A percentile compares a stretch with the other conserved stretches of the same genome.
Evolutionary conservation across 53 echinoderm and acorn worm genomes (phyloP).

Genomic region (Crossaster papposus): DNA sequence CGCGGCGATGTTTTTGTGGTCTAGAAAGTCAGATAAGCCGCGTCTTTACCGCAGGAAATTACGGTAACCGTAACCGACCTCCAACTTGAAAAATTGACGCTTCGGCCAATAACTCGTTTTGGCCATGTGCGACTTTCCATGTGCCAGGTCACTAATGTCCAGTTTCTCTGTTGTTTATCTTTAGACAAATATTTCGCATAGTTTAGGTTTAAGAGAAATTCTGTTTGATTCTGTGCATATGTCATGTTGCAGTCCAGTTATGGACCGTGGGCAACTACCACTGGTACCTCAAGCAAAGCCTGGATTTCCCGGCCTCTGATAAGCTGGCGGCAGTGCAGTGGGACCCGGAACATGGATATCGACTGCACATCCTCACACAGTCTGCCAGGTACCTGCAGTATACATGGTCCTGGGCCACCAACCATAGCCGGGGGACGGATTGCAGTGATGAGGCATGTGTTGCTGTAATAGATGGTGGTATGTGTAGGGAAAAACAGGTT

Average conservation of each 20-base stretch:
- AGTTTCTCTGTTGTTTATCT: too few relatives aligned
- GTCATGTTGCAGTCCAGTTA: constrained; percentile 57
- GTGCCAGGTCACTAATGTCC: too few relatives aligned
- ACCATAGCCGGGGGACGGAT: constrained; percentile 68
- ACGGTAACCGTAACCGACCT: too few relatives aligned
- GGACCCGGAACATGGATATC: constrained; percentile 93
- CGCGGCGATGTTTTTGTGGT: too few relatives aligned
- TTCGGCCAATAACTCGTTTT: too few relatives aligned
- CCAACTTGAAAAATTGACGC: too few relatives aligned
- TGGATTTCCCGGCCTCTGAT: constrained; percentile 72
- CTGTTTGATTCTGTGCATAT: background rate
- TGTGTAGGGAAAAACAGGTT: background rate
- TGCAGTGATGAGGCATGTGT: constrained; percentile 71
- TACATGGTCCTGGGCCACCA: constrained; percentile 86
- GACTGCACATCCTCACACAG: constrained; percentile 77
- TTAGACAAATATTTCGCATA: too few relatives aligned
- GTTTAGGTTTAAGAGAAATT: background rate
- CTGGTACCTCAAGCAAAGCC: constrained; percentile 95
- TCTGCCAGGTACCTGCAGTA: constrained; percentile 77
- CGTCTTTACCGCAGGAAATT: too few relatives aligned
- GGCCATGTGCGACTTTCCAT: too few relatives aligned
- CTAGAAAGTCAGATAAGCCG: too few relatives aligned
- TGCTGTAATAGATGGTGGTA: constrained; percentile 95
- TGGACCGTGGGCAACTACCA: constrained; percentile 94
- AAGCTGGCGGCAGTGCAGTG: constrained; percentile 78